These are phyloP conservation scores for Sorex fumeus DNA, from an alignment of 2,113 vertebrate species.

Conservation along the genomic window DNA sequence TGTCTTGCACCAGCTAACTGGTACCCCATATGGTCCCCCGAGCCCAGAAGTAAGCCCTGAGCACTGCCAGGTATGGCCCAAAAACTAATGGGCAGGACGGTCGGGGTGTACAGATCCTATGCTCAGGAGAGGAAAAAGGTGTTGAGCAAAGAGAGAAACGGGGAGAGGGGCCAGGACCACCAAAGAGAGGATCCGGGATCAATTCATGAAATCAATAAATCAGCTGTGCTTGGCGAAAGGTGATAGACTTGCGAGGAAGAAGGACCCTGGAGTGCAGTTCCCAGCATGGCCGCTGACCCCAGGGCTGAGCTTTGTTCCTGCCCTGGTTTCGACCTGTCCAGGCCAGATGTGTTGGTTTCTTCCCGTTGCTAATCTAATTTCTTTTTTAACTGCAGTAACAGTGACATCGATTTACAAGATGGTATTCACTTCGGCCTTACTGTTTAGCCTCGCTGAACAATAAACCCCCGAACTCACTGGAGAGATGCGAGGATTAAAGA, in stretches of 20 bases:
- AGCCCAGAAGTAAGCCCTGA: too few relatives aligned
- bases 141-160: slow-evolving; percentile 1
- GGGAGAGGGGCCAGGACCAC: neutral
- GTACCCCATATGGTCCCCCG: too few relatives aligned
- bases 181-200: neutral
- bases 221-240: too few relatives aligned
- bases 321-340: neutral
- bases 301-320: too few relatives aligned
- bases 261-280: neutral
- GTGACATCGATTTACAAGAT: too few relatives aligned
- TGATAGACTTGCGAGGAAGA: too few relatives aligned
- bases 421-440: neutral
- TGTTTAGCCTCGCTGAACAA: neutral
- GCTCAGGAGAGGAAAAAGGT: neutral
- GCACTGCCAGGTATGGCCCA: too few relatives aligned
- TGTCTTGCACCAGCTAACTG: too few relatives aligned
- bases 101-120: too few relatives aligned
- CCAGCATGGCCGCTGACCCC: neutral
- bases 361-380: too few relatives aligned
- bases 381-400: too few relatives aligned
- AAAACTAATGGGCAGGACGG: too few relatives aligned
- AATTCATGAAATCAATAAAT: neutral
- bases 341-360: neutral
- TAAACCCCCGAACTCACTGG: neutral
- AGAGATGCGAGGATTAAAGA: neutral